Conservation (phyloP, 64 coral and sea anemone species). For the Hydrozoanthus tunicans region DNA sequence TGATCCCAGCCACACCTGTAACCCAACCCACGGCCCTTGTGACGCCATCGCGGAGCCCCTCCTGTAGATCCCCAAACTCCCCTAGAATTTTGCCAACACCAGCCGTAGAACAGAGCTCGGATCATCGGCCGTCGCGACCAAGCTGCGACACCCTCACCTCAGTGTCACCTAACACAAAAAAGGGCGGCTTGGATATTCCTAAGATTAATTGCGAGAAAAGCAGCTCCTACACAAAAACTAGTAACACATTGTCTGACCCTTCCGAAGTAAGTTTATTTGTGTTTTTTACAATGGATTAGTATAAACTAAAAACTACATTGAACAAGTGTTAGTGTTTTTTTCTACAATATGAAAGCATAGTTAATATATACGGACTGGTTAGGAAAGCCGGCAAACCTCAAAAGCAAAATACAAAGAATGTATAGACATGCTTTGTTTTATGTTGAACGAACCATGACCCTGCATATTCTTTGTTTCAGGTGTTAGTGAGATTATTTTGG, state of each 20-base stretch:
- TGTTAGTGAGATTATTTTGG: too few species aligned
- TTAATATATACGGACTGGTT: too few species aligned
- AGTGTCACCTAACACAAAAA: not conserved
- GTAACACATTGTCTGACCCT: not conserved
- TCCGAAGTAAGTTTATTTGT: not conserved
- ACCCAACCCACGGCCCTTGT: slow-evolving; percentile 10
- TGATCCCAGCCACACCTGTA: slow-evolving; percentile 36
- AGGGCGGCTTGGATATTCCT: not conserved
- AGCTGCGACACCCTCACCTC: not conserved
- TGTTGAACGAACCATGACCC: too few species aligned
- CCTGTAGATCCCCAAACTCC: not conserved
- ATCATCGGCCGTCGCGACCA: not conserved
- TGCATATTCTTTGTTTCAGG: too few species aligned
- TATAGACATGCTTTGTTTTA: too few species aligned
- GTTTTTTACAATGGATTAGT: not conserved
- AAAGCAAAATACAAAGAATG: too few species aligned
- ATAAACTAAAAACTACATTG: not conserved
- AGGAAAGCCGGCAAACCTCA: too few species aligned
- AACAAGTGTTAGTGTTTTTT: too few species aligned
- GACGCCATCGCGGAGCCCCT: not conserved
- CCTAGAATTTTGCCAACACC: not conserved
- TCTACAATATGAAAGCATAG: too few species aligned
- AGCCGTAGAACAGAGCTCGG: not conserved
- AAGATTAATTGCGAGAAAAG: not conserved
- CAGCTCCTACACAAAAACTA: not conserved